Evolutionary conservation across 2,113 vertebrate species (phyloP).

Genomic region (Chionodraco myersi): DNA sequence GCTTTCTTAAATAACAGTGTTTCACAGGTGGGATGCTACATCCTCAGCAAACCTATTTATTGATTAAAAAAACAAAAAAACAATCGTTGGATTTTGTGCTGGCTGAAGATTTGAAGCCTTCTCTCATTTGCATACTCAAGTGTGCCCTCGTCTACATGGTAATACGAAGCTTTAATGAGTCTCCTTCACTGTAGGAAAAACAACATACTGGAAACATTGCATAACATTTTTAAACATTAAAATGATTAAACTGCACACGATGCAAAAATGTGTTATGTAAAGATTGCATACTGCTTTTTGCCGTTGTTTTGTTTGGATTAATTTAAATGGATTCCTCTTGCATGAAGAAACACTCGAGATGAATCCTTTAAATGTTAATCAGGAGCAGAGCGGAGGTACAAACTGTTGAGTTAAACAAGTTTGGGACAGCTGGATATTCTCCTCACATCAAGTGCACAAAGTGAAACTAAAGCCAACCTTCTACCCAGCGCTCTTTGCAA

Average conservation of each 20-base stretch:
- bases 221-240: neutral
- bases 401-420: slow-evolving; percentile 8
- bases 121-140: neutral
- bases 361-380: too few species aligned
- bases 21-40: neutral
- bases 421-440: neutral
- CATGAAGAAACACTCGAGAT: neutral
- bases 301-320: neutral
- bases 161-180: neutral
- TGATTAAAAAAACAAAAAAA: neutral
- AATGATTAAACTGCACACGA: neutral
- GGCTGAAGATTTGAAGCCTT: neutral
- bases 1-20: neutral
- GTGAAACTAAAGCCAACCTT: slow-evolving; percentile 1
- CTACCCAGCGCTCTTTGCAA: neutral
- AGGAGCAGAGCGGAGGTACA: too few species aligned
- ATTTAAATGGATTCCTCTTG: slow-evolving; percentile 12
- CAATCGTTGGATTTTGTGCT: neutral
- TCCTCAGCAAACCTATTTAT: neutral
- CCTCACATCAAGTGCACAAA: neutral
- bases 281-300: neutral
- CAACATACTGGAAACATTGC: neutral
- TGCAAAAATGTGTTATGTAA: neutral
- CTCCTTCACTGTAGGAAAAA: neutral
- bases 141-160: neutral